These are phyloP conservation scores for Epinotia nisella DNA, from an alignment of 2,888 invertebrate genomes.

Conservation along the genomic window DNA sequence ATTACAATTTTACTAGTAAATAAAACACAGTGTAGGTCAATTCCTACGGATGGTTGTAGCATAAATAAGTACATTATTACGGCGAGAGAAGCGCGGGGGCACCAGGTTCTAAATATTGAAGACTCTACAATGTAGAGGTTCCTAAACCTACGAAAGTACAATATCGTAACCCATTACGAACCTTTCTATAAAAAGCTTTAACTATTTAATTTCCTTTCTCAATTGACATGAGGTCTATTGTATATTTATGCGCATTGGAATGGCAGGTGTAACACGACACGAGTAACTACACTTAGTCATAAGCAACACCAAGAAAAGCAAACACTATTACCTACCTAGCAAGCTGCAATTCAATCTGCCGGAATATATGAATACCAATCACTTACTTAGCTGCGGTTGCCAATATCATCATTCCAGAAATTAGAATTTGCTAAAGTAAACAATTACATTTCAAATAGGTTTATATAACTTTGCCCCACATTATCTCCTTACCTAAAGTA, in stretches of 20 bases:
- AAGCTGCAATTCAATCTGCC: slow-evolving; percentile 25
- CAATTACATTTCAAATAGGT: background rate
- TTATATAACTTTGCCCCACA: background rate
- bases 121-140: too few species aligned
- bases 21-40: too few species aligned
- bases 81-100: too few species aligned
- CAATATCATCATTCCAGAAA: slow-evolving; percentile 8
- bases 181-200: background rate
- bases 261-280: slow-evolving; percentile 24
- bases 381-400: background rate
- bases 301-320: slow-evolving; percentile 29
- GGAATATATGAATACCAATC: slow-evolving; percentile 44
- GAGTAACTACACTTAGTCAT: slow-evolving; percentile 17
- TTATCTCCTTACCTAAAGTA: background rate
- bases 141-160: too few species aligned
- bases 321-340: background rate
- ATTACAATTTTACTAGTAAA: too few species aligned
- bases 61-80: too few species aligned
- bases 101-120: too few species aligned
- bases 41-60: too few species aligned
- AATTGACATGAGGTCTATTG: slow-evolving; percentile 8
- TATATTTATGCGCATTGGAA: slow-evolving; percentile 5
- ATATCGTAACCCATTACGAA: background rate
- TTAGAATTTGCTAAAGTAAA: background rate
- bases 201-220: slow-evolving; percentile 5